phyloP scores from a whole-genome alignment of 1,140 invertebrate species.

The Atta texana region DNA sequence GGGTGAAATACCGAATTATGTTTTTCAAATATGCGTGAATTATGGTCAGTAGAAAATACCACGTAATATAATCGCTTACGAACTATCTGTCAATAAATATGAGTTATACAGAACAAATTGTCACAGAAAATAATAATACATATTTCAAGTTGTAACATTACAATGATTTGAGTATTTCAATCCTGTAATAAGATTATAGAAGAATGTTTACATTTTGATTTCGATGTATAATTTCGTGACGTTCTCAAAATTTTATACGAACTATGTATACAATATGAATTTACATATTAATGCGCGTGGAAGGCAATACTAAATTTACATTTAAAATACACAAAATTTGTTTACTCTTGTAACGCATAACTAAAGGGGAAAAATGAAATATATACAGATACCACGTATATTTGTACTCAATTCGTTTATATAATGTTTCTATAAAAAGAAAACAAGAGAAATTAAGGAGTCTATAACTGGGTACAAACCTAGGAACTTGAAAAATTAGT shows the following conservation, averaged over 20 bases:
- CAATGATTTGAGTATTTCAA: slow-evolving; percentile 43
- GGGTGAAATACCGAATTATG: slow-evolving; percentile 34
- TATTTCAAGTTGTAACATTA: slow-evolving; percentile 52
- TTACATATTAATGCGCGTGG: slow-evolving; percentile 24
- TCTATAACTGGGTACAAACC: slow-evolving; percentile 65
- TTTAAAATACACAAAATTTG: slow-evolving; percentile 39
- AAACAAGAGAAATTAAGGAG: slow-evolving; percentile 19
- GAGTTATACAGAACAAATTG: slow-evolving; percentile 44
- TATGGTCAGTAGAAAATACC: slow-evolving; percentile 32
- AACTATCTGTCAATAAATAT: slow-evolving; percentile 51
- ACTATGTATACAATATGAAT: neutral
- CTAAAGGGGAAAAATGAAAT: slow-evolving; percentile 50
- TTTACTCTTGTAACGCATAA: slow-evolving; percentile 61
- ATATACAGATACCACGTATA: slow-evolving; percentile 45
- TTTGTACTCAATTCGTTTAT: slow-evolving; percentile 59
- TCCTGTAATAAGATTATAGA: slow-evolving; percentile 32
- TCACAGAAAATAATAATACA: slow-evolving; percentile 55
- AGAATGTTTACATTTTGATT: slow-evolving; percentile 57
- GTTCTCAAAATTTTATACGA: slow-evolving; percentile 61
- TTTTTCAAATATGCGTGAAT: slow-evolving; percentile 46
- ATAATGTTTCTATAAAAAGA: slow-evolving; percentile 28
- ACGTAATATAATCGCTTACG: slow-evolving; percentile 45
- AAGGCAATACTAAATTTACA: slow-evolving; percentile 26
- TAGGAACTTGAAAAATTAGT: slow-evolving; percentile 67
- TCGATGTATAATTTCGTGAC: slow-evolving; percentile 27